Percentiles rank a stretch among this genome's conserved stretches.
These are phyloP conservation scores for Prostheceraeus crozeri DNA, from an alignment of 2,888 invertebrate genomes.

Conservation along the genomic window DNA sequence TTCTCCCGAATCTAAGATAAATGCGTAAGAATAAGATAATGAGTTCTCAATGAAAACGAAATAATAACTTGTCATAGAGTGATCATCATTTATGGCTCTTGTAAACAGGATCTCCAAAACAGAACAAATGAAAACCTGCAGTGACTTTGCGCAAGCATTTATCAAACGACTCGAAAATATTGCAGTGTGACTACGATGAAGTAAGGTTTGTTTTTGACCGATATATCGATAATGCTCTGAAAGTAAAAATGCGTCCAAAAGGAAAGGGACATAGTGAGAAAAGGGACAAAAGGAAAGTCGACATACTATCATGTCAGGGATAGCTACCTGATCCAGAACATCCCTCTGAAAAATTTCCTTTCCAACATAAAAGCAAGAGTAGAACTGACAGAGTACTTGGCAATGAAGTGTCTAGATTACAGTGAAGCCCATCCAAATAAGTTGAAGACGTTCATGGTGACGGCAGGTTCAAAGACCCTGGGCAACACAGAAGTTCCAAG, in stretches of 20 bases:
- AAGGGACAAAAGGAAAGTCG: conserved; percentile 38
- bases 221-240: conserved; percentile 36
- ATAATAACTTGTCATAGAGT: too few species aligned
- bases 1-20: too few species aligned
- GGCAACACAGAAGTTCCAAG: conserved; percentile 22
- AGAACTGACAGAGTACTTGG: conserved; percentile 38
- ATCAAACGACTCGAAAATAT: conserved; percentile 29
- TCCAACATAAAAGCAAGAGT: conserved; percentile 37
- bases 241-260: conserved; percentile 37
- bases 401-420: conserved; percentile 34
- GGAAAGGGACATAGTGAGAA: conserved; percentile 38
- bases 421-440: conserved; percentile 37
- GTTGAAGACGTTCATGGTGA: conserved; percentile 37
- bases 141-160: conserved; percentile 37
- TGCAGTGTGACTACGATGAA: conserved; percentile 35
- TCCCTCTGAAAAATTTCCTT: conserved; percentile 38
- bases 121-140: conserved; percentile 35
- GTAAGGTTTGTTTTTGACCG: conserved; percentile 38
- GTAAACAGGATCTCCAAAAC: conserved; percentile 37
- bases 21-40: too few species aligned
- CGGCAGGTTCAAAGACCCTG: conserved; percentile 36
- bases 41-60: too few species aligned
- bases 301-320: conserved; percentile 39
- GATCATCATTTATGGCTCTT: conserved; percentile 37
- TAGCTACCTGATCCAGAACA: conserved; percentile 38